These are phyloP conservation scores for Drosophila carrolli DNA, from an alignment of 1,140 invertebrate genomes.

Conservation along the genomic window DNA sequence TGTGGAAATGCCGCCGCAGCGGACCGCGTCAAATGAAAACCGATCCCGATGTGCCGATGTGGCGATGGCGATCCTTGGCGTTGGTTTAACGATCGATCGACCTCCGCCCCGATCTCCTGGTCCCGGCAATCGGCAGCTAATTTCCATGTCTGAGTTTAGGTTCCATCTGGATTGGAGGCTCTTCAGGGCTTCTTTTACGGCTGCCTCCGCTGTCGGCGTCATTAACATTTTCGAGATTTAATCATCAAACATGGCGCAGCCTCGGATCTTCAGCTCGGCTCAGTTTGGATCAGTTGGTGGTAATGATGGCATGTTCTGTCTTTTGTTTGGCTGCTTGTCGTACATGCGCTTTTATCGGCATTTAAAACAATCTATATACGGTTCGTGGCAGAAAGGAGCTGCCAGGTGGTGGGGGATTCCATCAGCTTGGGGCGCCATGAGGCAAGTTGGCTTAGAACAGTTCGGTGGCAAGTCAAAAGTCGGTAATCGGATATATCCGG, in stretches of 20 bases:
- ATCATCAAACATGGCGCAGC: slow-evolving; percentile 82
- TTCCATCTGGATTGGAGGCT: slow-evolving; percentile 41
- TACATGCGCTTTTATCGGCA: slow-evolving; percentile 82
- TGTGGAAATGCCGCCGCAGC: slow-evolving; percentile 54
- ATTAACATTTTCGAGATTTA: slow-evolving; percentile 83
- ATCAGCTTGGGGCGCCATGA: slow-evolving; percentile 47
- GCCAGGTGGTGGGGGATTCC: slow-evolving; percentile 32
- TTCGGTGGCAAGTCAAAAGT: slow-evolving; percentile 33
- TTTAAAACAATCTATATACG: slow-evolving; percentile 64
- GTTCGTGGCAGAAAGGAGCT: background rate
- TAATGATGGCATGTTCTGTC: slow-evolving; percentile 79
- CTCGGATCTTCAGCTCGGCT: slow-evolving; percentile 20
- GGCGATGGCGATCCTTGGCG: slow-evolving; percentile 56
- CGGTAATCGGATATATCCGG: slow-evolving; percentile 41
- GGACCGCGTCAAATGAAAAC: slow-evolving; percentile 79
- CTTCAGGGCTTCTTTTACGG: slow-evolving; percentile 58
- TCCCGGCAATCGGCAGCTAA: slow-evolving; percentile 67
- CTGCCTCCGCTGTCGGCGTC: slow-evolving; percentile 67
- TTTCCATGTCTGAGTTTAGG: slow-evolving; percentile 67
- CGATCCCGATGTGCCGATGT: slow-evolving; percentile 50
- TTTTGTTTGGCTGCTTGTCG: slow-evolving; percentile 79
- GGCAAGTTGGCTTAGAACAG: slow-evolving; percentile 22
- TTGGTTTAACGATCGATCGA: slow-evolving; percentile 69
- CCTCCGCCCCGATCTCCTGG: slow-evolving; percentile 7
- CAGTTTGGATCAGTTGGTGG: slow-evolving; percentile 52